These are phyloP conservation scores for Apodemia mormo DNA, from an alignment of 2,888 invertebrate genomes.

Conservation along the genomic window DNA sequence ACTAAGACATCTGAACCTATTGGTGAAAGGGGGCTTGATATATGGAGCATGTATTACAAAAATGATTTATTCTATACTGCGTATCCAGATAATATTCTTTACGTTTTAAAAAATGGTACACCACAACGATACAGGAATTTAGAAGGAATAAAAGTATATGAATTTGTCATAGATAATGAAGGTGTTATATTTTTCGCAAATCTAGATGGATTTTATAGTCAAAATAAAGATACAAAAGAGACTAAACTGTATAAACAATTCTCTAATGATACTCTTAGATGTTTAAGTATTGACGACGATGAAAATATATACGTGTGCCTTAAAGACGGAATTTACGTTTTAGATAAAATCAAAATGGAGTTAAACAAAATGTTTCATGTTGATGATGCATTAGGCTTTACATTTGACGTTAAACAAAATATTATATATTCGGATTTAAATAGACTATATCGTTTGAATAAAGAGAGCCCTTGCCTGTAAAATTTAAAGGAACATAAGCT, in stretches of 20 bases:
- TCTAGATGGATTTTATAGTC: conserved; percentile 55
- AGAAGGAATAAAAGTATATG: conserved; percentile 63
- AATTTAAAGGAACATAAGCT: too few relatives aligned
- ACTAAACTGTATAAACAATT: conserved; percentile 32
- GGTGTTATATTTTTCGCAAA: conserved; percentile 58
- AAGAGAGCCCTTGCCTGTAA: too few relatives aligned
- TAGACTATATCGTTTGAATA: too few relatives aligned
- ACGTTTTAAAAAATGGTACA: conserved; percentile 48
- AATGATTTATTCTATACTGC: conserved; percentile 56
- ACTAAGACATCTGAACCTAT: conserved; percentile 50
- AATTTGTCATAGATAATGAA: conserved; percentile 59
- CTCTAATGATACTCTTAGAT: too few relatives aligned
- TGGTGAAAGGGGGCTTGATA: conserved; percentile 48
- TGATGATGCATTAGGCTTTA: too few relatives aligned
- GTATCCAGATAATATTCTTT: conserved; percentile 60
- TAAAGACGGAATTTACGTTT: too few relatives aligned
- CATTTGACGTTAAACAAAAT: too few relatives aligned
- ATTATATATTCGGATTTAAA: too few relatives aligned
- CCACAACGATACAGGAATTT: conserved; percentile 52
- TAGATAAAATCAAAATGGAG: too few relatives aligned
- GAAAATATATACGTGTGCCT: too few relatives aligned
- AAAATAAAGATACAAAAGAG: conserved; percentile 55
- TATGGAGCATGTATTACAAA: conserved; percentile 61
- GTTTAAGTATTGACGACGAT: too few relatives aligned
- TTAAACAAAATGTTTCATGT: too few relatives aligned